A percentile compares a stretch with the other conserved stretches of the same genome.
Evolutionary conservation across 2,888 invertebrate genomes (phyloP).

Genomic region (Dasypolia templi): DNA sequence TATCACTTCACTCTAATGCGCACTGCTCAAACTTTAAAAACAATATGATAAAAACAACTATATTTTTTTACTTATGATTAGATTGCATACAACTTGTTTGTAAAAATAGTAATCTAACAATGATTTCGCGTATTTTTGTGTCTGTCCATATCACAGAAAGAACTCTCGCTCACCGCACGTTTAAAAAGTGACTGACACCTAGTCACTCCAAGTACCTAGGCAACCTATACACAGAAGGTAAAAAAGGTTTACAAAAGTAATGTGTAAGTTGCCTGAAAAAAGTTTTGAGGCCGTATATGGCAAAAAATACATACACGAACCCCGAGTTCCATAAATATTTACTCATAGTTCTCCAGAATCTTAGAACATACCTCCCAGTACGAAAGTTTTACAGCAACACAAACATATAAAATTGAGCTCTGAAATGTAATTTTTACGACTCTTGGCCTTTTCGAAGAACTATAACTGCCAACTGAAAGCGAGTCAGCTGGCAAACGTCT

Average conservation of each 20-base stretch:
- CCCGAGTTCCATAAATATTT: constrained; percentile 26
- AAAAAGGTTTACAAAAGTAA: too few relatives aligned
- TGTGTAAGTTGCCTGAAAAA: not conserved
- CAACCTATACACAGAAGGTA: too few relatives aligned
- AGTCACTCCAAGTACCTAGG: not conserved
- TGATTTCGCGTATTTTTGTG: not conserved
- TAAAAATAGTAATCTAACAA: not conserved
- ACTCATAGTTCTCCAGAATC: constrained; percentile 27
- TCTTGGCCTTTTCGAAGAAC: constrained; percentile 50
- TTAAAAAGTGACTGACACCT: not conserved
- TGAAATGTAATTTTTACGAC: constrained; percentile 56
- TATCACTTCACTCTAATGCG: constrained; percentile 20
- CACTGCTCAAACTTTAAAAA: constrained; percentile 23
- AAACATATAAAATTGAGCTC: constrained; percentile 35
- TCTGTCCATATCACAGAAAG: not conserved
- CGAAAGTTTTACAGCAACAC: constrained; percentile 39
- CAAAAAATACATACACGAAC: not conserved
- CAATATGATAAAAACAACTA: too few relatives aligned
- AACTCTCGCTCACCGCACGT: not conserved
- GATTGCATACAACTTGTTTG: not conserved
- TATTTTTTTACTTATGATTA: constrained; percentile 17
- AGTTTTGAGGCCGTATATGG: not conserved
- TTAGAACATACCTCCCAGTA: constrained; percentile 27
- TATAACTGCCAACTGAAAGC: constrained; percentile 44
- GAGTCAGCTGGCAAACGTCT: constrained; percentile 61